These are phyloP conservation scores for Drosophila cracens DNA, from an alignment of 2,888 invertebrate genomes.

Conservation along the genomic window DNA sequence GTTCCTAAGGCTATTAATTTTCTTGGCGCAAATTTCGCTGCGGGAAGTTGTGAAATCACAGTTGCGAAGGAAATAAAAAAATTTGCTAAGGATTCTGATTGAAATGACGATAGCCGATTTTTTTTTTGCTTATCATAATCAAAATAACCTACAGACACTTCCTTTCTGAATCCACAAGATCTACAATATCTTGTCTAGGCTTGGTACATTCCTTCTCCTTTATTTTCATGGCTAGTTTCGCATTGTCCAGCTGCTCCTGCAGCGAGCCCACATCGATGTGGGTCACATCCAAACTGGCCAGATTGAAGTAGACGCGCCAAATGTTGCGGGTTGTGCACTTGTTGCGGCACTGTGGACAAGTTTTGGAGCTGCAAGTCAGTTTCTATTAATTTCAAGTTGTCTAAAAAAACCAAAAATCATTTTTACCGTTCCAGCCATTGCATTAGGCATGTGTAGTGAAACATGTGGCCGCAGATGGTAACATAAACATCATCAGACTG, in stretches of 20 bases:
- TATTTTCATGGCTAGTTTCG: conserved; percentile 86
- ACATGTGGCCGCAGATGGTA: conserved; percentile 90
- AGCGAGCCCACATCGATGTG: conserved; percentile 70
- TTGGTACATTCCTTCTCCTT: conserved; percentile 80
- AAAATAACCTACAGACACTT: conserved; percentile 79
- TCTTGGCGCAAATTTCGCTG: conserved; percentile 80
- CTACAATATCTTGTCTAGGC: conserved; percentile 70
- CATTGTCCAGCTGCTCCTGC: conserved; percentile 88
- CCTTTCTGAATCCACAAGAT: conserved; percentile 75
- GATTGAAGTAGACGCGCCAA: conserved; percentile 87
- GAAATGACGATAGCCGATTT: not conserved
- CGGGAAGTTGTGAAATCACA: not conserved
- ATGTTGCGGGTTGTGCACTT: conserved; percentile 88
- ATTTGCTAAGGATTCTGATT: not conserved
- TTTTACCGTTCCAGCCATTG: conserved; percentile 90
- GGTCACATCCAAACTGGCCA: no score
- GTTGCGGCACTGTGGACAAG: conserved; percentile 91
- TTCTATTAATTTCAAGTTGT: conserved; percentile 10
- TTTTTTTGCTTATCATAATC: not conserved
- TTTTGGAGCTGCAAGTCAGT: conserved; percentile 86
- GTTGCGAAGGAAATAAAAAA: not conserved
- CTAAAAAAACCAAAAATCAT: not conserved
- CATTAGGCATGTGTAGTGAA: conserved; percentile 88
- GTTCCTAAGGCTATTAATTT: conserved; percentile 86
- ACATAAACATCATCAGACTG: conserved; percentile 87